Evolutionary conservation across 2,797 vertebrate genomes (phyloP), one percentile per base, ranked within the genome.

Genomic region (Gouania willdenowi): DNA sequence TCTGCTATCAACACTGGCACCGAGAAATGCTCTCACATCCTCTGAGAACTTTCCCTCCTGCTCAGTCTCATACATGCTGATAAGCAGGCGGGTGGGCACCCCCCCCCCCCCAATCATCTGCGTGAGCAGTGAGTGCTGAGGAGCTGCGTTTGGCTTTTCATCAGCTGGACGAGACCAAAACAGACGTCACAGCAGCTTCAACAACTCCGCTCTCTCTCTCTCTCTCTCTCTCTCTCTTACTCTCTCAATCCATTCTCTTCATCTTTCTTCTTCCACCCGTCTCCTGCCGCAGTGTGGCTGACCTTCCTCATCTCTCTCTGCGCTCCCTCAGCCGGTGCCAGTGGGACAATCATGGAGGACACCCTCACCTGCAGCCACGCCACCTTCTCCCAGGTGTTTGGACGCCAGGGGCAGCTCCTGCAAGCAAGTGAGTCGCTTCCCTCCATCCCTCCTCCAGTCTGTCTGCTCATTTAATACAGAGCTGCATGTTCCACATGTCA

Each of bases 331-430:
- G 50, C 5, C 42, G 23, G 44, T 42, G 58, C 32, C 41, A 36
- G 63, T 33, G 54, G 75, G 59, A 63, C 57, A 65, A 64, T 69
- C 66, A 91, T 91, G 89, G 87, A 89, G 75, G 82, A 86, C 72
- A 84, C 83, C 10, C 80, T 89, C 67, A 90, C 87, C 83, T 90
- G 86, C 86, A 84, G 84, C 68, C 82, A 84, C 11, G 73, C 82
- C 75, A 88, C 88, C 69, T 91, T 90, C 54, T 88, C 88, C 57
- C 89, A 90, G 85, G 89, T 91, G 71, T 91, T 91, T 10, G 89
- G 89, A 62, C 87, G 82, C 18, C 89, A 90, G 82, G 89, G 88
- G 32, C 89, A 89, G 72, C 82, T 91, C 47, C 89, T 91, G 89
- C 84, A 88, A 71, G 85, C 89, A 63, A 90, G 89, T 91, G 71